Percentiles rank a stretch among this genome's conserved stretches.
phyloP scores from a whole-genome alignment of 1,140 invertebrate species.

The Venturia canescens region DNA sequence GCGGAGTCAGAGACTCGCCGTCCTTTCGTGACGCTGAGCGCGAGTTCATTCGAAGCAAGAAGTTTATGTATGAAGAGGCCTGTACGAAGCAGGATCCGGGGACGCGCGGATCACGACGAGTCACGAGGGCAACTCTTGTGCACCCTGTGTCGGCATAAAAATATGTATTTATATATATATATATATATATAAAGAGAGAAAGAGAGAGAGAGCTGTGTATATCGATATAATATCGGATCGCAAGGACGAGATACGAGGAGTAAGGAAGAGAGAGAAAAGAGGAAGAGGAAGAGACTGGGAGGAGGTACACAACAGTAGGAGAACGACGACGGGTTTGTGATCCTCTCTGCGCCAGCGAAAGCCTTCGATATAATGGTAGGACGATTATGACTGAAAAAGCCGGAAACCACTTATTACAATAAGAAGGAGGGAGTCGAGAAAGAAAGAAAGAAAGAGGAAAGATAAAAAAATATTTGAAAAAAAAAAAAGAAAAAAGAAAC shows the following conservation, averaged over 20 bases:
- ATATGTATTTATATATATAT: constrained; percentile 32
- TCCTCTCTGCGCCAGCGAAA: constrained; percentile 56
- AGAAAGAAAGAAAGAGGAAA: constrained; percentile 10
- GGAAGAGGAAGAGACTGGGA: constrained; percentile 12
- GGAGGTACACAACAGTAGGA: constrained; percentile 72
- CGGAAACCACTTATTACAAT: constrained; percentile 75
- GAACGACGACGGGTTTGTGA: constrained; percentile 58
- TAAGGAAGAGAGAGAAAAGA: constrained; percentile 30
- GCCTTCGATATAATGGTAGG: constrained; percentile 73
- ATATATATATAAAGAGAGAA: no score
- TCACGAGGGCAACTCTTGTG: constrained; percentile 19
- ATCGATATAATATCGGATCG: constrained; percentile 6
- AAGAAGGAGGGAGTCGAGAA: constrained; percentile 17
- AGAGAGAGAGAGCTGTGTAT: no score
- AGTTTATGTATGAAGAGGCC: neutral
- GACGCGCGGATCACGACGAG: constrained; percentile 8
- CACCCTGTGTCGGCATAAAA: neutral
- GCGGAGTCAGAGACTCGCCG: no score
- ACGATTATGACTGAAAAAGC: constrained; percentile 76
- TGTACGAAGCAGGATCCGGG: neutral
- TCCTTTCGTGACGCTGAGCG: no score
- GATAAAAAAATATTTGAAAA: no score
- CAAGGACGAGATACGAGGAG: constrained; percentile 19
- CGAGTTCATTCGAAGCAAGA: no score
- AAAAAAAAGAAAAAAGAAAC: constrained; percentile 12